Percentiles rank a stretch among this genome's conserved stretches.
Evolutionary conservation across 2,888 invertebrate genomes (phyloP).

Genomic region (Tinea trinotella): DNA sequence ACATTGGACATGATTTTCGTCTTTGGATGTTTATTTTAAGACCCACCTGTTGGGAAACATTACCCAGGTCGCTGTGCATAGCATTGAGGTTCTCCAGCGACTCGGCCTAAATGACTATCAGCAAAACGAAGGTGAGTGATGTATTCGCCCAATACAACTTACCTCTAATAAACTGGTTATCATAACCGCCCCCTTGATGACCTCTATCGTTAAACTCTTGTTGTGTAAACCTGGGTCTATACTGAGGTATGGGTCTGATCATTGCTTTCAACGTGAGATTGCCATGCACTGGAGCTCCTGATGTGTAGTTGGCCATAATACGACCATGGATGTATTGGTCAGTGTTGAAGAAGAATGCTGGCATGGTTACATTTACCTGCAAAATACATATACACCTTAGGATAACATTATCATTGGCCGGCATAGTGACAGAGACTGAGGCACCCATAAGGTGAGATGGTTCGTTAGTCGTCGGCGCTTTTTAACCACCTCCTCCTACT

Average conservation of each 20-base stretch:
- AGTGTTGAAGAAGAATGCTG: slow-evolving; percentile 92
- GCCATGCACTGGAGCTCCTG: slow-evolving; percentile 90
- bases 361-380: slow-evolving; percentile 94
- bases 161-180: slow-evolving; percentile 9
- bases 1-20: no score
- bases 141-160: no score
- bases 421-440: no score
- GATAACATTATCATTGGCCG: no score
- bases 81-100: no score
- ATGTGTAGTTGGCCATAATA: slow-evolving; percentile 95
- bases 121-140: no score
- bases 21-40: no score
- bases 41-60: no score
- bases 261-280: slow-evolving; percentile 90
- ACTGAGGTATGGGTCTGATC: slow-evolving; percentile 77
- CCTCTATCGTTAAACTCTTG: not conserved
- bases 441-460: no score
- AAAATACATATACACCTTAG: not conserved
- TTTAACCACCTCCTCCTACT: not conserved
- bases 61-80: no score
- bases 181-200: not conserved
- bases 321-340: slow-evolving; percentile 88
- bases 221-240: slow-evolving; percentile 56
- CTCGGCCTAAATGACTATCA: no score
- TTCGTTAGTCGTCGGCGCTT: not conserved